Evolutionary conservation across 53 echinoderm and acorn worm genomes (phyloP), one percentile per base, ranked within the genome.

Genomic region (Temnopleurus reevesii): DNA sequence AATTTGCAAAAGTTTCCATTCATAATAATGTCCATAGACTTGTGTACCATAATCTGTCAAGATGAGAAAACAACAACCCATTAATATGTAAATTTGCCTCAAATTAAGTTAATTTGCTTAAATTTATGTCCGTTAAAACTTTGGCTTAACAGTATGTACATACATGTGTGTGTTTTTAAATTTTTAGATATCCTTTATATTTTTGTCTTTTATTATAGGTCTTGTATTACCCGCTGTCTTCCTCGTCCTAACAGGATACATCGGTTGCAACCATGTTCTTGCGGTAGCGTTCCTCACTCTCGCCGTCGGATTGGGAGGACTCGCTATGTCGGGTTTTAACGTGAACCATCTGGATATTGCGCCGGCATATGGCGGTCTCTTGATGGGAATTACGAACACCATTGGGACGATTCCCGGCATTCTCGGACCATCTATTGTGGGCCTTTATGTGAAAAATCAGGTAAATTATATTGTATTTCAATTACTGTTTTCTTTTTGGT

Each of bases 311-410:
- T 54, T 61, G 44, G 85, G 84, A 84, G 98, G 95, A 2, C 25
- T 97, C 3, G 91, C 90, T 1, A 87, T 86, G 65, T 90, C 93
- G 19, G 98, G 98, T 4, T 97, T 63, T 46, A 95, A 93, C 21
- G 89, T 95, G 65, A 97, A 97, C 12, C 98, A 95, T 83, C 85
- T 96, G 59, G 93, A 94, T 55, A 90, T 94, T 2, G 92, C 94
- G 1, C 94, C 94, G 27, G 81, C 66, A 25, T 95, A 93, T 49
- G 92, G 93, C 4, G 95, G 95, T 5, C 18, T 95, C 3, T 71
- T 95, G 53, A 93, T 92, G 93, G 95, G 95, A 10, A 80, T 95
- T 27, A 81, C 91, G 28, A 95, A 95, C 44, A 91, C 93, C 17
- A 57, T 91, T 12, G 93, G 84, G 10, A 95, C 93, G 18, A 83